Evolutionary conservation across 2,888 invertebrate genomes (phyloP).

Genomic region (Caenorhabditis sinica): DNA sequence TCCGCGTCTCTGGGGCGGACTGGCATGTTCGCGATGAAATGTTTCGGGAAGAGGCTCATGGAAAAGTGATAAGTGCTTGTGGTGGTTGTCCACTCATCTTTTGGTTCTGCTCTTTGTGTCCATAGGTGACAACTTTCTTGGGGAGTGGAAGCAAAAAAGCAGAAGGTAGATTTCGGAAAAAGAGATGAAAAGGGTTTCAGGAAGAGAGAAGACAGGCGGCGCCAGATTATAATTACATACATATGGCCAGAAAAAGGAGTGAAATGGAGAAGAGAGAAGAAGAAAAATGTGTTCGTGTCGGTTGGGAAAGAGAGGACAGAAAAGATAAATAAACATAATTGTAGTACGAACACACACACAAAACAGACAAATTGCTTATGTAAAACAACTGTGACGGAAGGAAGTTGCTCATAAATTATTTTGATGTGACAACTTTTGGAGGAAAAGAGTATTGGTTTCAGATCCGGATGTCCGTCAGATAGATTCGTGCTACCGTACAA

Average conservation of each 20-base stretch:
- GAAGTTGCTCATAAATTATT: constrained; percentile 21
- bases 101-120: constrained; percentile 13
- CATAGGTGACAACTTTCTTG: constrained; percentile 27
- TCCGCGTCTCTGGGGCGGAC: constrained; percentile 37
- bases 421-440: constrained; percentile 11
- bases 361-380: constrained; percentile 13
- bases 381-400: constrained; percentile 20
- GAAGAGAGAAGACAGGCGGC: constrained; percentile 18
- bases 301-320: background rate
- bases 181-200: constrained; percentile 23
- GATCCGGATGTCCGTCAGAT: background rate
- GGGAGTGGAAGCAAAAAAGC: constrained; percentile 2
- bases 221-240: constrained; percentile 51
- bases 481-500: no score
- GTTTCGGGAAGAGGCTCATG: constrained; percentile 47
- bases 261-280: background rate
- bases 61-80: constrained; percentile 59
- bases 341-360: constrained; percentile 44
- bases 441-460: background rate
- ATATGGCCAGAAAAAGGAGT: constrained; percentile 46
- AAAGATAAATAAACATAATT: constrained; percentile 55
- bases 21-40: constrained; percentile 47
- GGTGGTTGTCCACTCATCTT: constrained; percentile 43
- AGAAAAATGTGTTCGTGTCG: constrained; percentile 35
- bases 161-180: constrained; percentile 12